phyloP scores from a whole-genome alignment of 2,888 invertebrate species.

The Leptinotarsa peninsularis region DNA sequence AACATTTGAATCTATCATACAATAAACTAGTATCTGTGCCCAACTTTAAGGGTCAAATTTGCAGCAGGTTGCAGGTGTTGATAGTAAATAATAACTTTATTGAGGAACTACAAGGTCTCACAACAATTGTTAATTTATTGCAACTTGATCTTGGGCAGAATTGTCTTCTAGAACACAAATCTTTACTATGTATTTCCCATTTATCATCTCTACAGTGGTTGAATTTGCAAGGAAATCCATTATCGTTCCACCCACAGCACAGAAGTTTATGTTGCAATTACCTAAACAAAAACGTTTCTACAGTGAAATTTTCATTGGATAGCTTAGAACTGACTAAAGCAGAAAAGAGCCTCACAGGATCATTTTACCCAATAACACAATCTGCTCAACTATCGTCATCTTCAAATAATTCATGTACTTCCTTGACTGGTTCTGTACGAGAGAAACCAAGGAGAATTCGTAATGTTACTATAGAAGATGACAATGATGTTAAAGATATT shows the following conservation, averaged over 20 bases:
- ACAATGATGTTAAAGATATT: conserved; percentile 61
- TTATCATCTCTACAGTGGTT: conserved; percentile 70
- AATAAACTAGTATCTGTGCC: conserved; percentile 73
- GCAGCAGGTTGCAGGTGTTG: conserved; percentile 67
- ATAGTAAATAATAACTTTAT: conserved; percentile 75
- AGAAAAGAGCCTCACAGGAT: conserved; percentile 68
- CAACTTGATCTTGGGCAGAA: conserved; percentile 75
- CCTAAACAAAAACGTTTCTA: conserved; percentile 70
- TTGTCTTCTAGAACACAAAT: conserved; percentile 72
- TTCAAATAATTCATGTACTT: conserved; percentile 44
- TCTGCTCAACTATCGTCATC: conserved; percentile 31
- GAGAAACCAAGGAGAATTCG: conserved; percentile 61
- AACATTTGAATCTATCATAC: conserved; percentile 74
- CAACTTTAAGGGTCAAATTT: conserved; percentile 69
- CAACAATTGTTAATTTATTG: conserved; percentile 69
- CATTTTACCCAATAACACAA: conserved; percentile 58
- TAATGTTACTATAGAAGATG: conserved; percentile 66
- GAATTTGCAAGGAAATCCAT: conserved; percentile 73
- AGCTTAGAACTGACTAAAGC: conserved; percentile 67
- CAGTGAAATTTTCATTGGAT: conserved; percentile 70
- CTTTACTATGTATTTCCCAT: conserved; percentile 69
- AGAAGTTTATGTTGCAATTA: conserved; percentile 69
- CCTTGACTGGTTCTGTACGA: conserved; percentile 41
- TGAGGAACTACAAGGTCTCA: conserved; percentile 71
- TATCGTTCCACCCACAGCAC: conserved; percentile 73